Base-by-base conservation (phyloP, 2,888 invertebrate species). In the Drosophila robusta region DNA sequence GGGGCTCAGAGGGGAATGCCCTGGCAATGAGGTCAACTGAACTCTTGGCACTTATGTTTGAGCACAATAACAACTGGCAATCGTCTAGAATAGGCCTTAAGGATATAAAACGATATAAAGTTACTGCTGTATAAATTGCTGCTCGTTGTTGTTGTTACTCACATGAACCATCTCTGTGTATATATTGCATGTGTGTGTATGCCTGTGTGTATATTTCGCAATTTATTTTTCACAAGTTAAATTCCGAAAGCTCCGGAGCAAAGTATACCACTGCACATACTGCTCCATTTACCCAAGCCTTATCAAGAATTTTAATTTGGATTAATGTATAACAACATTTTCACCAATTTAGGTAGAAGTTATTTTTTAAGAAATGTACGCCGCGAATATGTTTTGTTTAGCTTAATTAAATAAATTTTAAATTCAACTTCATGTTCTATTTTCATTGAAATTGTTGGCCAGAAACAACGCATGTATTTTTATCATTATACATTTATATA, bases 111-210 rank as follows among this genome's bases (percentile, higher is more conserved):
- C 66, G 39, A 57, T 65, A 52, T 46, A 44, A 49, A 72, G 47
- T 51, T 70, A 70, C 56, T 65, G 66, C 56, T 47, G 11, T 8
- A 65, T 51, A 65, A 72, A 70, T 72, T 72, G 51, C 39, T 49
- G 14, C 32, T 45, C 64, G 36, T 71, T 56, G 32, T 9, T 8
- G 45, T n/a, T 61, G 16, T 9, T 18, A 7, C 14, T 38, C n/a
- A 12, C 36, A 34, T 34, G 16, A 16, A 0, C n/a, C 22, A 47
- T n/a, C 34, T 22, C 14, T 14, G 6, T 14, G 24, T 1, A 29
- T 8, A 29, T 8, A 29, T 29, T 29, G 29, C 3, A 47, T 41
- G 14, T 7, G 16, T 16, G 16, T 39, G 4, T 34, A 24, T 58
- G 14, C 16, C 2, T 36, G 44, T 0, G 11, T 8, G 11, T 26